Evolutionary conservation across 2,888 invertebrate species (phyloP), one percentile per base, ranked within the genome.

Genomic region (Thyatira batis): DNA sequence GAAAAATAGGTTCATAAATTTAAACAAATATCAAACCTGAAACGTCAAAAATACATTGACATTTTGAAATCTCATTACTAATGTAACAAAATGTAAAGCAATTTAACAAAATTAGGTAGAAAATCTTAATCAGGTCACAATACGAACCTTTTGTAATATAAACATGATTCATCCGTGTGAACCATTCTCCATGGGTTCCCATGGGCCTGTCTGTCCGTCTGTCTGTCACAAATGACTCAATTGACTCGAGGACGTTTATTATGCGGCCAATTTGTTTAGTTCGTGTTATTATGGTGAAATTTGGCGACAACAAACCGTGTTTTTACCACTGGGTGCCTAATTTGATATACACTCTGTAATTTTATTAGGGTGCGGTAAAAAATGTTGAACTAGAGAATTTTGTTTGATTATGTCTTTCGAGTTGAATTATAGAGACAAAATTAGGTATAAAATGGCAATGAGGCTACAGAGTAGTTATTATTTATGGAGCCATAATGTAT

Each of bases 221-320:
- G 76, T 70, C 69, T 65, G 67, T 69, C 67, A 69, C 71, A 60
- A 83, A 83, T 73, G 72, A 67, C 76, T 79, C 76, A 80, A 82
- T 84, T 78, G 69, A 62, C 51, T 50, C 59, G 60, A 71, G 68
- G 72, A 39, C 39, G 39, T 39, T 65, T 71, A 67, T 66, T 68
- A 62, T 69, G 65, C 54, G 61, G 58, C 61, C 71, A 74, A 71
- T 73, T 76, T 62, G 55, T 17, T 46, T 45, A 44, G 28, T 39
- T 44, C 33, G 13, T 39, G 45, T 57, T 57, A 60, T 59, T 57
- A 56, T 49, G 59, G 56, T 53, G 60, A 61, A 64, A 69, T 65
- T 60, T 58, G 56, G 39, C 39, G 39, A 17, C 33, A 33, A 50
- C 54, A 55, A 49, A 51, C 20, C 30, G 50, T 51, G 57, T 58